phyloP scores from a whole-genome alignment of 2,797 vertebrate genomes.

The Leptatherina wallacei region DNA sequence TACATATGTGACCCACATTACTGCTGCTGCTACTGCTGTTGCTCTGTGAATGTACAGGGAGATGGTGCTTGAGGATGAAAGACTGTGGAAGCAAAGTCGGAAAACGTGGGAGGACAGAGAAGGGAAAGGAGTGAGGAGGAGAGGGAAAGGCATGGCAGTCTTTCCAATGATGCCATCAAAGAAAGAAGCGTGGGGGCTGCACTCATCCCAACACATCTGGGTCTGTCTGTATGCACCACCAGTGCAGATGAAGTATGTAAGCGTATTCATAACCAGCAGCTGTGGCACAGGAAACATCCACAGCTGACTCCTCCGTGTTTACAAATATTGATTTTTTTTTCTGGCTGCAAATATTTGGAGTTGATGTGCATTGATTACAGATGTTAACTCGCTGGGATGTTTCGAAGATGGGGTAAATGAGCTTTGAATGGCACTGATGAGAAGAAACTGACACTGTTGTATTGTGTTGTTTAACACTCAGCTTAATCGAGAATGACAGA shows the following conservation, averaged over 20 bases:
- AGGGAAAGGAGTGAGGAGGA: slow-evolving; percentile 6
- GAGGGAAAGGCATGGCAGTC: slow-evolving; percentile 15
- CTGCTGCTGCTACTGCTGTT: slow-evolving; percentile 32
- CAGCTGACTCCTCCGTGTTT: slow-evolving; percentile 23
- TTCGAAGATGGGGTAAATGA: slow-evolving; percentile 20
- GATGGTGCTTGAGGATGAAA: slow-evolving; percentile 15
- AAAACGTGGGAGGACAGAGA: slow-evolving; percentile 38
- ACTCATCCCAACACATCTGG: slow-evolving; percentile 52
- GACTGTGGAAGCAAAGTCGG: slow-evolving; percentile 12
- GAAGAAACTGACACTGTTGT: slow-evolving; percentile 4
- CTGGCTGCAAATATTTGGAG: slow-evolving; percentile 32
- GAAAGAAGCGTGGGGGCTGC: slow-evolving; percentile 10
- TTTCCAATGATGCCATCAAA: slow-evolving; percentile 42
- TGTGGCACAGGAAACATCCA: background rate
- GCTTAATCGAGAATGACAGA: slow-evolving; percentile 26
- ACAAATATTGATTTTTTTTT: slow-evolving; percentile 33
- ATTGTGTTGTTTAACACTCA: background rate
- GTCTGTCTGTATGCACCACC: slow-evolving; percentile 37
- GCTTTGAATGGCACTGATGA: slow-evolving; percentile 1
- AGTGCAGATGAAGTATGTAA: slow-evolving; percentile 36
- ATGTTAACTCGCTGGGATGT: slow-evolving; percentile 7
- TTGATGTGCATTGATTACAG: slow-evolving; percentile 21
- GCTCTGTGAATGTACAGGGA: slow-evolving; percentile 24
- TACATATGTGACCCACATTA: slow-evolving; percentile 51
- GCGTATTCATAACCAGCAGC: slow-evolving; percentile 35